These are phyloP conservation scores for Gorsachius goisagi DNA, from an alignment of 2,113 vertebrate genomes.

Conservation along the genomic window DNA sequence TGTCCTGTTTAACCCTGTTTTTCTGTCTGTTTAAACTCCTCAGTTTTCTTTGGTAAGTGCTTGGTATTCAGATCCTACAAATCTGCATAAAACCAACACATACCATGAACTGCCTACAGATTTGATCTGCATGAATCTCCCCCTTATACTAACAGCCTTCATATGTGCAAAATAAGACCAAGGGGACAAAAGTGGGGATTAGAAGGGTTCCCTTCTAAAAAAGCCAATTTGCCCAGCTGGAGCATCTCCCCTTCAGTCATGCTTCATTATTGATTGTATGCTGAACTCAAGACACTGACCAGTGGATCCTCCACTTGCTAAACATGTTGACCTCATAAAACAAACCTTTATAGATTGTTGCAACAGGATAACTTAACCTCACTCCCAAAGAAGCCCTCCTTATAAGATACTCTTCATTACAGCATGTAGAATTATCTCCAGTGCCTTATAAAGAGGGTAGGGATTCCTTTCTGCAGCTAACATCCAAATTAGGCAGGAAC, in stretches of 20 bases:
- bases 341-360: not conserved
- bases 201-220: constrained; percentile 16
- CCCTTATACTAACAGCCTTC: constrained; percentile 69
- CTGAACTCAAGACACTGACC: constrained; percentile 7
- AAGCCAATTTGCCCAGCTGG: constrained; percentile 1
- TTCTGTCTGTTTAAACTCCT: constrained; percentile 72
- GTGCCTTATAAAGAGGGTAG: constrained; percentile 66
- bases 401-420: constrained; percentile 58
- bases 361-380: not conserved
- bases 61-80: constrained; percentile 75
- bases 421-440: constrained; percentile 54
- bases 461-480: constrained; percentile 2
- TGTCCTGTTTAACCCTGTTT: constrained; percentile 69
- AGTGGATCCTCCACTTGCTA: constrained; percentile 10
- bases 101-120: constrained; percentile 68
- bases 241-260: not conserved
- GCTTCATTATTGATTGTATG: not conserved
- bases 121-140: constrained; percentile 67
- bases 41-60: constrained; percentile 75
- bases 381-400: constrained; percentile 53
- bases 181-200: constrained; percentile 66
- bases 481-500: constrained; percentile 32
- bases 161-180: constrained; percentile 70
- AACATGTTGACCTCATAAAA: constrained; percentile 12
- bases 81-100: constrained; percentile 78